A percentile compares a stretch with the other conserved stretches of the same genome.
These are phyloP conservation scores for Pseudomyrmex gracilis DNA, from an alignment of 1,140 invertebrate species.

Conservation along the genomic window DNA sequence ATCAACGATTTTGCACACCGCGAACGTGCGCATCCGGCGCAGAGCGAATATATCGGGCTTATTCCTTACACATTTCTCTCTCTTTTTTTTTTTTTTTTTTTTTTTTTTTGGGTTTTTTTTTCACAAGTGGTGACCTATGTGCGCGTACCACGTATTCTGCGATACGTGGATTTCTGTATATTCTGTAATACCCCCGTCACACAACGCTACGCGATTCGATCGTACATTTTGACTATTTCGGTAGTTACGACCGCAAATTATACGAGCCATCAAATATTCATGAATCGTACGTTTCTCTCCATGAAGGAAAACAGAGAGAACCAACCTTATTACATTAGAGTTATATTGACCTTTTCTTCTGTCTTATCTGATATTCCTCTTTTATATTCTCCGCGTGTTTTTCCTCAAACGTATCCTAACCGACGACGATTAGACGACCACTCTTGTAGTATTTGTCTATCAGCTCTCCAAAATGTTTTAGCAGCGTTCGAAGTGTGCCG, in stretches of 20 bases:
- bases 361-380: not conserved
- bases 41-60: not conserved
- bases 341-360: not conserved
- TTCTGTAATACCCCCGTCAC: not conserved
- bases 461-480: not conserved
- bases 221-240: not conserved
- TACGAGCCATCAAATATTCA: not conserved
- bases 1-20: slow-evolving; percentile 15
- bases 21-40: not conserved
- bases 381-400: not conserved
- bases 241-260: not conserved
- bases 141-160: slow-evolving; percentile 1
- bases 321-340: not conserved
- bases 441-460: slow-evolving; percentile 14
- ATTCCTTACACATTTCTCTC: slow-evolving; percentile 30
- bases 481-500: not conserved
- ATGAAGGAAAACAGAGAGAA: not conserved
- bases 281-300: not conserved
- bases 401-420: not conserved
- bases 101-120: too few species aligned
- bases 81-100: too few species aligned
- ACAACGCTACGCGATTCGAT: not conserved
- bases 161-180: slow-evolving; percentile 8
- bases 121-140: too few species aligned
- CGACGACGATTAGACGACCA: not conserved